These are phyloP conservation scores for Ophion ventricosus DNA, from an alignment of 2,888 invertebrate species.

Conservation along the genomic window DNA sequence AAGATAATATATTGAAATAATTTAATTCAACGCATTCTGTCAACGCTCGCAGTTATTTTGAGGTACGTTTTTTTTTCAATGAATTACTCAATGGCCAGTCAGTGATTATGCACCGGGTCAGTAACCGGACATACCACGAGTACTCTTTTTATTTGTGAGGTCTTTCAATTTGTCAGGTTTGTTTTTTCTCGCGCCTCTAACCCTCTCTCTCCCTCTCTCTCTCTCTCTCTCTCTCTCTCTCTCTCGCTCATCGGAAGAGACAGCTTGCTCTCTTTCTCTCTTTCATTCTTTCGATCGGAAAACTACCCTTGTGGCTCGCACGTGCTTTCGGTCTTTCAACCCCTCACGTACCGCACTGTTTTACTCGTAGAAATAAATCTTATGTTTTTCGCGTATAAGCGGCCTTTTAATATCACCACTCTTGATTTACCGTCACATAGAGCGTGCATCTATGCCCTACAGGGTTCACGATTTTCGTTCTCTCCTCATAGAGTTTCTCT, in stretches of 20 bases:
- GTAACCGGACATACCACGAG: conserved; percentile 46
- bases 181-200: conserved; percentile 1
- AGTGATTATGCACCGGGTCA: background rate
- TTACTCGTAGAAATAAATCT: conserved; percentile 79
- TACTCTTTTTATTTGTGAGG: conserved; percentile 64
- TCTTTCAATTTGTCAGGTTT: conserved; percentile 41
- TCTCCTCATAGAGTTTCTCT: conserved; percentile 31
- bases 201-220: conserved; percentile 61
- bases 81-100: background rate
- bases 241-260: conserved; percentile 36
- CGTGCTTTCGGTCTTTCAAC: conserved; percentile 49
- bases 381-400: conserved; percentile 82
- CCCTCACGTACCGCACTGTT: conserved; percentile 55
- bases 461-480: conserved; percentile 15
- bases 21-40: background rate
- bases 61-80: background rate
- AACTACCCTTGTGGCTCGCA: conserved; percentile 46
- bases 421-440: conserved; percentile 81
- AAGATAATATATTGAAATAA: too few relatives aligned
- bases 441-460: conserved; percentile 75
- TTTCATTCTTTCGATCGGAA: conserved; percentile 38
- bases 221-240: conserved; percentile 47
- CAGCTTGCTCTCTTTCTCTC: conserved; percentile 54
- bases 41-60: background rate
- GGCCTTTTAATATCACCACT: conserved; percentile 82